Evolutionary conservation across 2,888 invertebrate genomes (phyloP).

Genomic region (Tolmerus cingulatus): DNA sequence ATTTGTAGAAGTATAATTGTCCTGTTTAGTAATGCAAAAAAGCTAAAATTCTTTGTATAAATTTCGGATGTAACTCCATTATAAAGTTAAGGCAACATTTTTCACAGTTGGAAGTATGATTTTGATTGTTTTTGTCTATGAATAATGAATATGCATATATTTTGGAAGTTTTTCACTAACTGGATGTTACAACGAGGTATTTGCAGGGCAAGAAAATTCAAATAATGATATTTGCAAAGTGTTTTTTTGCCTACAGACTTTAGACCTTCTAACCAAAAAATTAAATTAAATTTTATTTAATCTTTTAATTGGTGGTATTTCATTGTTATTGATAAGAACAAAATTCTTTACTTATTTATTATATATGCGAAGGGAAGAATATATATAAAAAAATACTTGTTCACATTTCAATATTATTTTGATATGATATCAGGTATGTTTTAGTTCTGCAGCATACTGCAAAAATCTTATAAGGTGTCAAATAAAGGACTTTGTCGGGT

Average conservation of each 20-base stretch:
- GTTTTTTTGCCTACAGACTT: not conserved
- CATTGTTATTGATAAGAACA: too few species aligned
- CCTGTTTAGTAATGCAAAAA: not conserved
- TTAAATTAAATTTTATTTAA: too few species aligned
- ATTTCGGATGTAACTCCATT: not conserved
- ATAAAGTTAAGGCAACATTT: not conserved
- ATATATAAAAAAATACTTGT: too few species aligned
- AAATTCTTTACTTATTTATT: too few species aligned
- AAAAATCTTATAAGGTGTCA: too few species aligned
- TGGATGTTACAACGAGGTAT: not conserved
- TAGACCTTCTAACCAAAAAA: not conserved
- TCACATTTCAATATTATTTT: too few species aligned
- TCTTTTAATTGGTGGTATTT: too few species aligned
- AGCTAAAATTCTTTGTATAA: not conserved
- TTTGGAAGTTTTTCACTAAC: not conserved
- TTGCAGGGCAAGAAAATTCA: not conserved
- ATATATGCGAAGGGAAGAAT: too few species aligned
- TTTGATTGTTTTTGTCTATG: not conserved
- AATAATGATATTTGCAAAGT: not conserved
- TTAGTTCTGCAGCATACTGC: too few species aligned
- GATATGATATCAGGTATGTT: too few species aligned
- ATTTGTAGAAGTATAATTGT: not conserved
- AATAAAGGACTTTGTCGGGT: too few species aligned
- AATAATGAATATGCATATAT: not conserved
- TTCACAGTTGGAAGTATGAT: not conserved